phyloP scores from a whole-genome alignment of 2,797 vertebrate genomes.

The Phaenicophaeus curvirostris region DNA sequence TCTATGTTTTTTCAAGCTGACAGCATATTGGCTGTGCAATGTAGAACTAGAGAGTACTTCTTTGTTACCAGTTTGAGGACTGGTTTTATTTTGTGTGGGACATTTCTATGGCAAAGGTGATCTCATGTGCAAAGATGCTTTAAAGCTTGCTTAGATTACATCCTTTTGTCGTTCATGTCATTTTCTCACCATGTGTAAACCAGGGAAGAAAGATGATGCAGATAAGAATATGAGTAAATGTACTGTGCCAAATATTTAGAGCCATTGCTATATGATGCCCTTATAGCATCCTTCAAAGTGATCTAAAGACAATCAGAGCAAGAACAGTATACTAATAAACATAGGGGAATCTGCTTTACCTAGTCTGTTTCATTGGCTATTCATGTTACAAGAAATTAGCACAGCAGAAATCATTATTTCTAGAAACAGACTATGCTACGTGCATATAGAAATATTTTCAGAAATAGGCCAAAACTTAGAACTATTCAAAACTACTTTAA shows the following conservation, averaged over 20 bases:
- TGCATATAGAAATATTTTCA: neutral
- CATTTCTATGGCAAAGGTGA: neutral
- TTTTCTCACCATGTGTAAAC: neutral
- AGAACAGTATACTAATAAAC: neutral
- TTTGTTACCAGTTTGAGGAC: neutral
- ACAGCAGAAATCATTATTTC: neutral
- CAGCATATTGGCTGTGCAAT: neutral
- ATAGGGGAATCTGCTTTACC: neutral
- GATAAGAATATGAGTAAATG: neutral
- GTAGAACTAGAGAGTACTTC: neutral
- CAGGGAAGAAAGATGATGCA: neutral
- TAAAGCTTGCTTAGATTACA: neutral
- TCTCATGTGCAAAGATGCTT: neutral
- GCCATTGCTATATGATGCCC: neutral
- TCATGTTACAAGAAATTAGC: neutral
- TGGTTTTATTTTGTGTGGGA: neutral
- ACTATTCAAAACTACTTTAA: neutral
- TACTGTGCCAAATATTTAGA: neutral
- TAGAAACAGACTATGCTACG: neutral
- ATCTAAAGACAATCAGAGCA: neutral
- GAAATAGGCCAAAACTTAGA: neutral
- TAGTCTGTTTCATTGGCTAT: neutral
- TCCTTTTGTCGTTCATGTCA: neutral
- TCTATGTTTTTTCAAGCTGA: neutral
- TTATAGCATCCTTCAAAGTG: neutral